Evolutionary conservation across 2,797 vertebrate genomes (phyloP).

Genomic region (Helostoma temminkii): DNA sequence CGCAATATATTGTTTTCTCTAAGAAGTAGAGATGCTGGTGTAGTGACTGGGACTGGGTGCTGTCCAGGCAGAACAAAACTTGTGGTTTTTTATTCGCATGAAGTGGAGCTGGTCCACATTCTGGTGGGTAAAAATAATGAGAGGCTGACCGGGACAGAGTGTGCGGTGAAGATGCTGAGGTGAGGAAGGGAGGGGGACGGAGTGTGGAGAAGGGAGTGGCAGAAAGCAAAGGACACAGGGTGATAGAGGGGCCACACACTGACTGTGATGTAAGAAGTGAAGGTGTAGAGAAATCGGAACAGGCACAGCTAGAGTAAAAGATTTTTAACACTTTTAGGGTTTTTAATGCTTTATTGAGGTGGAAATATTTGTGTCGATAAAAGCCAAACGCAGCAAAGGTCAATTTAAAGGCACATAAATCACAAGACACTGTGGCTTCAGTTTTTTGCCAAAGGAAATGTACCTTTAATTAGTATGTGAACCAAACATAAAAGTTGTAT

Average conservation of each 20-base stretch:
- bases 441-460: too few species aligned
- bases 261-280: slow-evolving; percentile 27
- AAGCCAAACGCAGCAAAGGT: slow-evolving; percentile 16
- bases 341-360: neutral
- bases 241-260: slow-evolving; percentile 60
- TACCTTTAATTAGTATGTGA: too few species aligned
- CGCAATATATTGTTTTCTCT: slow-evolving; percentile 25
- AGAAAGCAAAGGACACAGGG: slow-evolving; percentile 49
- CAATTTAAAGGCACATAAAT: slow-evolving; percentile 10
- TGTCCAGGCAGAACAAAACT: slow-evolving; percentile 87
- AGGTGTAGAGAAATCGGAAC: slow-evolving; percentile 10
- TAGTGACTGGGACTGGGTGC: slow-evolving; percentile 81
- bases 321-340: too few species aligned
- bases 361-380: slow-evolving; percentile 22
- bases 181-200: slow-evolving; percentile 80
- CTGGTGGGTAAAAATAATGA: slow-evolving; percentile 91
- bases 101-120: slow-evolving; percentile 89
- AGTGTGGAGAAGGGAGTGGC: slow-evolving; percentile 51
- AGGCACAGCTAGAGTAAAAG: neutral
- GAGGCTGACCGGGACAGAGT: slow-evolving; percentile 89
- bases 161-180: slow-evolving; percentile 82
- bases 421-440: neutral
- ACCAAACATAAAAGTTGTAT: too few species aligned
- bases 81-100: slow-evolving; percentile 92
- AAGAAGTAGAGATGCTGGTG: slow-evolving; percentile 36